phyloP scores from a whole-genome alignment of 2,113 vertebrate species.

The Natator depressus region DNA sequence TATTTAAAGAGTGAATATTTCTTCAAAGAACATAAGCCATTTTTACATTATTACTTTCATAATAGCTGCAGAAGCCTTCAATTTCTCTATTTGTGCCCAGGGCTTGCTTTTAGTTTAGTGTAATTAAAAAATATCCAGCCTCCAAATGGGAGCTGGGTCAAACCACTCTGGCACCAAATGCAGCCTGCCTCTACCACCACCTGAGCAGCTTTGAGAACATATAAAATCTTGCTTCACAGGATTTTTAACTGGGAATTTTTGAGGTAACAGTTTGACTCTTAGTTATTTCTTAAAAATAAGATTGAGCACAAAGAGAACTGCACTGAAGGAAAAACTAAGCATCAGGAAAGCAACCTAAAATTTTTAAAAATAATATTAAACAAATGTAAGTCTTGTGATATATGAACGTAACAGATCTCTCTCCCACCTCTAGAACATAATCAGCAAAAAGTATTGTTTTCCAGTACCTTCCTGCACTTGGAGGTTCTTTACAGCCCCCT shows the following conservation, averaged over 20 bases:
- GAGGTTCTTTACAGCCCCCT: neutral
- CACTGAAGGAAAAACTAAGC: neutral
- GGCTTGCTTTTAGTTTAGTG: neutral
- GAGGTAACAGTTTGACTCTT: neutral
- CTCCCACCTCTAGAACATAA: neutral
- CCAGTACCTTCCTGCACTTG: neutral
- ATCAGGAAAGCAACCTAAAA: neutral
- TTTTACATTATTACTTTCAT: neutral
- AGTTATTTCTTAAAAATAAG: neutral
- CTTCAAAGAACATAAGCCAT: neutral
- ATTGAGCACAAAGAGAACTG: neutral
- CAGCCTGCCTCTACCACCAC: neutral
- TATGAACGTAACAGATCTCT: neutral
- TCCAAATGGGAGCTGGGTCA: neutral
- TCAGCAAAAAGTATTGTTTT: neutral
- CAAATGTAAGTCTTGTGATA: neutral
- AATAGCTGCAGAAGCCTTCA: neutral
- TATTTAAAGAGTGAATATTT: neutral
- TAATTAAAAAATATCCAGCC: neutral
- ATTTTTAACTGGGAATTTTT: neutral
- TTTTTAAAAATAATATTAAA: neutral
- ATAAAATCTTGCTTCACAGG: neutral
- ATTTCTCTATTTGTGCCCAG: neutral
- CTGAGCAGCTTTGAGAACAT: neutral
- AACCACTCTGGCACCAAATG: neutral